phyloP scores from a whole-genome alignment of 2,888 invertebrate genomes.

The Cryptus viduatorius region DNA sequence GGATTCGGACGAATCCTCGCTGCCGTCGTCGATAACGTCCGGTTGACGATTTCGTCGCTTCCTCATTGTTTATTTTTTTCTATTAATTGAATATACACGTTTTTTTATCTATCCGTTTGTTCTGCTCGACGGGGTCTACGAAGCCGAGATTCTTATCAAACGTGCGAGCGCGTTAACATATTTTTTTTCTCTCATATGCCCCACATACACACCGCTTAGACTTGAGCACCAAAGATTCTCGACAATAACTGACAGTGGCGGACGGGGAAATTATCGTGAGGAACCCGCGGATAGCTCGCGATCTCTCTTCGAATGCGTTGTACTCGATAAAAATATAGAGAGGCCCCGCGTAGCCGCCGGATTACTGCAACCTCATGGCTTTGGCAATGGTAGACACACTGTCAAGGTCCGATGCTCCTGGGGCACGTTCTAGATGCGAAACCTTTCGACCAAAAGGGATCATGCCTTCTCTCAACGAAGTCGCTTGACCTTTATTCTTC shows the following conservation, averaged over 20 bases:
- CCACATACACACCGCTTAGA: too few species aligned
- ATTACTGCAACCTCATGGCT: constrained; percentile 68
- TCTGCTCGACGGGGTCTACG: not conserved
- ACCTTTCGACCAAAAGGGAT: constrained; percentile 4
- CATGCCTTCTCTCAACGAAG: constrained; percentile 13
- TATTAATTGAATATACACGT: not conserved
- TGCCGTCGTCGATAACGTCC: constrained; percentile 88
- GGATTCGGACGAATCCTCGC: constrained; percentile 89
- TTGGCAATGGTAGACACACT: constrained; percentile 61
- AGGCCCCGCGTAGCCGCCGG: not conserved
- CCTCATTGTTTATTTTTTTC: constrained; percentile 86
- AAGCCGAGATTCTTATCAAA: not conserved
- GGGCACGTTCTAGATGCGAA: not conserved
- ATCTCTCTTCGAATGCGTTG: constrained; percentile 32
- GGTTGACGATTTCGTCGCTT: constrained; percentile 90
- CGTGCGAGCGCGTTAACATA: constrained; percentile 43
- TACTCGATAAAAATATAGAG: constrained; percentile 34
- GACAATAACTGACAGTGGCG: constrained; percentile 17
- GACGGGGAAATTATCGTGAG: constrained; percentile 7
- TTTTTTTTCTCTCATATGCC: constrained; percentile 18
- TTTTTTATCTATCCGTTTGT: not conserved
- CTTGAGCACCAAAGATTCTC: constrained; percentile 8
- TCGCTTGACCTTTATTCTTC: not conserved
- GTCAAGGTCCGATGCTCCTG: constrained; percentile 44
- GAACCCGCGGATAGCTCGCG: not conserved